Evolutionary conservation across 1,140 invertebrate genomes (phyloP).

Genomic region (Scaptomyza hsui): DNA sequence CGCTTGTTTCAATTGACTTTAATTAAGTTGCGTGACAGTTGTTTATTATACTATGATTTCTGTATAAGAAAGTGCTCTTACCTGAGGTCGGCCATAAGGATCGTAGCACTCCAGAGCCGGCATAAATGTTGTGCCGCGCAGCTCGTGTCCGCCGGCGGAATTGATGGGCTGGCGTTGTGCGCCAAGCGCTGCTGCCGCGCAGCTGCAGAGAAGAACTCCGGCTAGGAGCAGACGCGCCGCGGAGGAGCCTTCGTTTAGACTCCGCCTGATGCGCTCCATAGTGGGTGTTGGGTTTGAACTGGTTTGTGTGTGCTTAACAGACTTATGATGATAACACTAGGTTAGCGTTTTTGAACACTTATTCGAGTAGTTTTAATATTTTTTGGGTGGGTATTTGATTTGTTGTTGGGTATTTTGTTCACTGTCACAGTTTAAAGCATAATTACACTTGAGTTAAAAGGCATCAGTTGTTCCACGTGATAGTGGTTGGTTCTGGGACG

Average conservation of each 20-base stretch:
- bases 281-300: conserved; percentile 20
- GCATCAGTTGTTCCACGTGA: conserved; percentile 14
- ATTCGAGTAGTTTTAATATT: conserved; percentile 20
- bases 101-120: conserved; percentile 83
- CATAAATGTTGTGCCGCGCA: conserved; percentile 71
- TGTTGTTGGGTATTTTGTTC: neutral
- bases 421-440: conserved; percentile 55
- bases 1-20: conserved; percentile 44
- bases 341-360: conserved; percentile 6
- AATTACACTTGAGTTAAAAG: conserved; percentile 36
- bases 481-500: conserved; percentile 54
- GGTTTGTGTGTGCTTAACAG: conserved; percentile 18
- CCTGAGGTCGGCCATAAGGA: conserved; percentile 79
- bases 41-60: conserved; percentile 2
- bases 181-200: conserved; percentile 16
- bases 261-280: conserved; percentile 77
- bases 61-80: conserved; percentile 39
- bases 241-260: conserved; percentile 58
- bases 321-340: conserved; percentile 34
- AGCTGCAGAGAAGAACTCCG: conserved; percentile 55
- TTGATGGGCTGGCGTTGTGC: conserved; percentile 62
- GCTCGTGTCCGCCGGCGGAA: conserved; percentile 65
- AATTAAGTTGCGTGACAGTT: conserved; percentile 53
- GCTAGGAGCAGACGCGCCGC: conserved; percentile 53
- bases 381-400: conserved; percentile 26